Percentiles rank a stretch among this genome's conserved stretches.
Evolutionary conservation across 2,797 vertebrate species (phyloP).

Genomic region (Diplodus sargus): DNA sequence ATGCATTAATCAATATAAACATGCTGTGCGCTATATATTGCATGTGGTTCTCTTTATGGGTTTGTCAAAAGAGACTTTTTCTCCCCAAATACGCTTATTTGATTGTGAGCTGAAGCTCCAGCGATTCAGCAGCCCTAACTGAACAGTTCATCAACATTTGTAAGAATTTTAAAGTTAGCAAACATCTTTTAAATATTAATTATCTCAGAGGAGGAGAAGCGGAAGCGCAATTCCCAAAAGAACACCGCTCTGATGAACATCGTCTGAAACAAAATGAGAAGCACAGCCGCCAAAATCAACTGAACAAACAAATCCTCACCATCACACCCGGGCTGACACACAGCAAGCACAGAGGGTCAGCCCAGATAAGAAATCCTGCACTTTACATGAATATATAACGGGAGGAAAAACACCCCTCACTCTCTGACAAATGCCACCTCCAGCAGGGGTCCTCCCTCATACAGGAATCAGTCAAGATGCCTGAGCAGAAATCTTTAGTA

Average conservation of each 20-base stretch:
- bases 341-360: conserved; percentile 67
- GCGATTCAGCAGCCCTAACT: conserved; percentile 18
- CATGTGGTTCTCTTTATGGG: neutral
- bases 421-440: conserved; percentile 51
- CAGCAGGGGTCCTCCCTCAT: conserved; percentile 79
- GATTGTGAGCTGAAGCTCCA: conserved; percentile 18
- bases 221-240: conserved; percentile 61
- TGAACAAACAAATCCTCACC: conserved; percentile 64
- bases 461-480: conserved; percentile 60
- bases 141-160: conserved; percentile 50
- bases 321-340: conserved; percentile 45
- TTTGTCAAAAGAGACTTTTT: conserved; percentile 4
- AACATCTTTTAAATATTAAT: conserved; percentile 67
- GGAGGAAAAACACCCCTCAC: neutral
- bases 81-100: neutral
- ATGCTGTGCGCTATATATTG: neutral
- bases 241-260: conserved; percentile 57
- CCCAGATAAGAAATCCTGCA: conserved; percentile 59
- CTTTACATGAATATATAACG: conserved; percentile 63
- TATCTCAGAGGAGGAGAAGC: conserved; percentile 49
- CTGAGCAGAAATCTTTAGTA: conserved; percentile 45
- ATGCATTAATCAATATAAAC: neutral
- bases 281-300: conserved; percentile 59
- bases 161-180: conserved; percentile 52
- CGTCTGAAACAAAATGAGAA: conserved; percentile 62